Conservation (phyloP, 2,113 vertebrate species). For the Neodon shergylaensis region DNA sequence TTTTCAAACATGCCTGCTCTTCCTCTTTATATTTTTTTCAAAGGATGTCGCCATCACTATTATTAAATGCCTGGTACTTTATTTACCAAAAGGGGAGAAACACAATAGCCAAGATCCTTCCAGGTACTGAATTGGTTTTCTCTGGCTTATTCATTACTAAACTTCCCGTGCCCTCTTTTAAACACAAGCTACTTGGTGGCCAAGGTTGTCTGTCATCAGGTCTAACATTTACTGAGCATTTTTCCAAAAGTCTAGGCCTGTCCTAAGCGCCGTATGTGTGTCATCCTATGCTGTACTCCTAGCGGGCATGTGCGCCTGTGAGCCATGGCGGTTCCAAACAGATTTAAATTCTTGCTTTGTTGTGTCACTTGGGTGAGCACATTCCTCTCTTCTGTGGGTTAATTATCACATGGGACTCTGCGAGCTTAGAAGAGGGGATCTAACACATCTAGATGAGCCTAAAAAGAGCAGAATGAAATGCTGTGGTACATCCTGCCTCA, state of each 20-base stretch:
- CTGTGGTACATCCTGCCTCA: not conserved
- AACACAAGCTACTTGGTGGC: not conserved
- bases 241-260: constrained; percentile 13
- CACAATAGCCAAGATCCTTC: not conserved
- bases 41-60: not conserved
- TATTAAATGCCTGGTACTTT: constrained; percentile 5
- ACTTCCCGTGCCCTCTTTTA: not conserved
- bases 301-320: not conserved
- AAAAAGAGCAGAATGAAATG: not conserved
- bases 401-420: not conserved
- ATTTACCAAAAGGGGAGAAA: constrained; percentile 1
- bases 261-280: not conserved
- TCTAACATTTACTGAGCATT: constrained; percentile 7
- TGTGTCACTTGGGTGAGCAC: not conserved
- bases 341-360: not conserved
- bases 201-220: not conserved
- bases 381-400: not conserved
- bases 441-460: not conserved
- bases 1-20: not conserved
- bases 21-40: constrained; percentile 13
- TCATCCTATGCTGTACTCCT: not conserved
- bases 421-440: not conserved
- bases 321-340: not conserved
- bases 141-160: constrained; percentile 31
- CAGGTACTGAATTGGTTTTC: constrained; percentile 17